These are phyloP conservation scores for Leucophenga maculata DNA, from an alignment of 2,888 invertebrate genomes.

Conservation along the genomic window DNA sequence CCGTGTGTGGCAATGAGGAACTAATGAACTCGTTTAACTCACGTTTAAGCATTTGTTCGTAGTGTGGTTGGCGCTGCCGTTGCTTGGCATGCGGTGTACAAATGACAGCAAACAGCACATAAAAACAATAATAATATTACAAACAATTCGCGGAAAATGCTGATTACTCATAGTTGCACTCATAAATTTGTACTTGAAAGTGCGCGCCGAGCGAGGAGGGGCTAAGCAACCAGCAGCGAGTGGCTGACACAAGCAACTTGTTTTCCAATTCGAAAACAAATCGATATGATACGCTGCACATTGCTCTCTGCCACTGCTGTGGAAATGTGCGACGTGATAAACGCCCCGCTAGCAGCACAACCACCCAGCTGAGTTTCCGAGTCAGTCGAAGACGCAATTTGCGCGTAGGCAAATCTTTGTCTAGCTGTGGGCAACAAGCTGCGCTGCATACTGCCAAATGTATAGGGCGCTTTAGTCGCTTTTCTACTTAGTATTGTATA, in stretches of 20 bases:
- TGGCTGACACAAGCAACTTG: conserved; percentile 5
- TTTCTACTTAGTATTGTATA: no score
- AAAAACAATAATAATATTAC: conserved; percentile 1
- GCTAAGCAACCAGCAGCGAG: neutral
- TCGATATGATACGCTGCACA: neutral
- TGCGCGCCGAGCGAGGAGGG: neutral
- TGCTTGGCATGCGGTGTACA: neutral
- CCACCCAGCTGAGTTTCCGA: no score
- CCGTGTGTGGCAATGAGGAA: no score
- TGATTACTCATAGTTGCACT: conserved; percentile 16
- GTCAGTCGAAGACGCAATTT: no score
- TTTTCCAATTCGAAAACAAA: neutral
- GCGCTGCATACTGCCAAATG: neutral
- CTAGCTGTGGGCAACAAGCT: neutral
- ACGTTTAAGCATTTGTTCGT: neutral
- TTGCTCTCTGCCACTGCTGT: neutral
- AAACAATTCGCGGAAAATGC: conserved; percentile 17
- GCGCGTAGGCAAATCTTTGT: no score
- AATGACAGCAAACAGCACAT: conserved; percentile 5
- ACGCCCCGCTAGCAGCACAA: neutral
- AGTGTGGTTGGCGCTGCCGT: neutral
- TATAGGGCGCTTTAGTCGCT: no score
- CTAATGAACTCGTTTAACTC: no score
- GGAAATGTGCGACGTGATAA: neutral
- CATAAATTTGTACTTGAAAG: neutral